phyloP scores from a whole-genome alignment of 2,888 invertebrate species.

The Epistrophe eligans region DNA sequence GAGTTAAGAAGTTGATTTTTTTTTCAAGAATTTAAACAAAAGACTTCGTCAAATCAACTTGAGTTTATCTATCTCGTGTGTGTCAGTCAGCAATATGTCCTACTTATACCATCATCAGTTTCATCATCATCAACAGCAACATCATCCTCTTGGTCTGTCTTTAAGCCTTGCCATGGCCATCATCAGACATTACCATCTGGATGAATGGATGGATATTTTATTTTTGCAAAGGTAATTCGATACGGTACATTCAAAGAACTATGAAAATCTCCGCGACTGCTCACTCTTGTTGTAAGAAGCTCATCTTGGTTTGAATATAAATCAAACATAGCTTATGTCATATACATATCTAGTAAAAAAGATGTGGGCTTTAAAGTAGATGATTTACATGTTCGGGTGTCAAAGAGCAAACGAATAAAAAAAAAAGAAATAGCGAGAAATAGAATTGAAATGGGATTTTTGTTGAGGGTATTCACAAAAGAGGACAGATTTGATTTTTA shows the following conservation, averaged over 20 bases:
- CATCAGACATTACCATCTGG: constrained; percentile 3
- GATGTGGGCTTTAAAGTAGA: constrained; percentile 42
- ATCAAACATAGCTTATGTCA: constrained; percentile 54
- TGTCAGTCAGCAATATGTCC: constrained; percentile 63
- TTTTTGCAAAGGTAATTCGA: constrained; percentile 44
- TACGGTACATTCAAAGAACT: constrained; percentile 62
- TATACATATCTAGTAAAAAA: not conserved
- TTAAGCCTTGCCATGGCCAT: constrained; percentile 20
- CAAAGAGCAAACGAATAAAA: constrained; percentile 69
- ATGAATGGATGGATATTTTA: constrained; percentile 17
- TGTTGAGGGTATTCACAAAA: constrained; percentile 35
- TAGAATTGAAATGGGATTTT: constrained; percentile 26
- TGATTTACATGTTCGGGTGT: constrained; percentile 60
- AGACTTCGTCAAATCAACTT: constrained; percentile 21
- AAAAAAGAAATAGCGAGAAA: not conserved
- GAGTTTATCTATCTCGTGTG: constrained; percentile 49
- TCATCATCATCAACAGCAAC: constrained; percentile 53
- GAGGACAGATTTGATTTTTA: constrained; percentile 63
- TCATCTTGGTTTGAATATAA: constrained; percentile 52
- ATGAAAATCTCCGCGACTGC: constrained; percentile 30
- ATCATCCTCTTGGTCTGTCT: constrained; percentile 31
- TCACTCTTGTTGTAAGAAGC: constrained; percentile 25
- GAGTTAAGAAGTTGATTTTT: constrained; percentile 21
- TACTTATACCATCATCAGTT: constrained; percentile 63
- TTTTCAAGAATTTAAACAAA: constrained; percentile 9